These are phyloP conservation scores for Vombatus ursinus DNA, from an alignment of 2,113 vertebrate genomes.

Conservation along the genomic window DNA sequence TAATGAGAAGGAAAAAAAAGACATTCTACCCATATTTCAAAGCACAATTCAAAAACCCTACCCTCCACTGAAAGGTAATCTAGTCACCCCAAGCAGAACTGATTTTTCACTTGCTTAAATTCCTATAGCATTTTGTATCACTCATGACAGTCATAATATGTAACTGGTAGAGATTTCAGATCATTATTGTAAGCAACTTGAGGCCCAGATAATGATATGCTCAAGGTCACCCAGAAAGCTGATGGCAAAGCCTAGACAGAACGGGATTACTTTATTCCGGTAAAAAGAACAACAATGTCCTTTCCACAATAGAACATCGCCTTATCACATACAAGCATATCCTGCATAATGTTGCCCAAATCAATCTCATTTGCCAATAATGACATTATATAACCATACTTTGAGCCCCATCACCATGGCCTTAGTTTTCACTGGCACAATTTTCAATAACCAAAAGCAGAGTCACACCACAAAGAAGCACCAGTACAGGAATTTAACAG, in stretches of 20 bases:
- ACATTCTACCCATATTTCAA: too few species aligned
- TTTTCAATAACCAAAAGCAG: background rate
- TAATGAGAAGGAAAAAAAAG: background rate
- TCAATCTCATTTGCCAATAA: background rate
- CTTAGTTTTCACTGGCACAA: background rate
- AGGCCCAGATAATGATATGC: background rate
- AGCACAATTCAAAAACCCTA: background rate
- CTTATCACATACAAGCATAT: background rate
- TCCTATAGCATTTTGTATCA: background rate
- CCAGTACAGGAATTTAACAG: background rate
- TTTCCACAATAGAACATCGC: background rate
- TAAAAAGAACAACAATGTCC: background rate
- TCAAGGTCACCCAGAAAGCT: background rate
- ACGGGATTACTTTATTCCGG: background rate
- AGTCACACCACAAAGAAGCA: background rate
- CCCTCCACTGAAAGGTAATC: background rate
- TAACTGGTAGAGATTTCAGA: background rate
- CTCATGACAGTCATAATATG: background rate
- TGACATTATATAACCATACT: background rate
- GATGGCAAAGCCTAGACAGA: background rate
- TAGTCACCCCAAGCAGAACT: background rate
- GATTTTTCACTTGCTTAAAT: background rate
- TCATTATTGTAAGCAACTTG: background rate
- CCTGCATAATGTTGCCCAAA: background rate
- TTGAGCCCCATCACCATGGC: background rate